Evolutionary conservation across 2,797 vertebrate species (phyloP).

Genomic region (Rhyacichthys aspro): DNA sequence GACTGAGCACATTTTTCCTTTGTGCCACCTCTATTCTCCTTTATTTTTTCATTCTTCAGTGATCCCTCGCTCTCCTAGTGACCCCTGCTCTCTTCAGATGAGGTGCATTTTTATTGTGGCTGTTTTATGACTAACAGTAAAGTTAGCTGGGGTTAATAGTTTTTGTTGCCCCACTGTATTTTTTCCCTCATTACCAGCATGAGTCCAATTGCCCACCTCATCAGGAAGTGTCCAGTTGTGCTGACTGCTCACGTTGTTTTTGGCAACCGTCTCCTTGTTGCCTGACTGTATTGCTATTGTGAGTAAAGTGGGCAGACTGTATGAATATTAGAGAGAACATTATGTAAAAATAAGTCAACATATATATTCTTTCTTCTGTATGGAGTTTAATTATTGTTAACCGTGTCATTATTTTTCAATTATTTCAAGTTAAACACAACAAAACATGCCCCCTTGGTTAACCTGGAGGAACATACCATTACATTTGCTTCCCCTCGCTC

Average conservation of each 20-base stretch:
- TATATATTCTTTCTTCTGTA: too few species aligned
- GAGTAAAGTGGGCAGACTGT: slow-evolving; percentile 32
- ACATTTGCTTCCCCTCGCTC: too few species aligned
- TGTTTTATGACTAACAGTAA: neutral
- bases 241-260: slow-evolving; percentile 41
- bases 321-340: slow-evolving; percentile 38
- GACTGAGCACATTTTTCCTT: slow-evolving; percentile 63
- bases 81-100: neutral
- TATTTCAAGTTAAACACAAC: too few species aligned
- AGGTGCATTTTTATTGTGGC: neutral
- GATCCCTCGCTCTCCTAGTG: slow-evolving; percentile 15
- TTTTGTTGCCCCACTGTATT: neutral
- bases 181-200: slow-evolving; percentile 18
- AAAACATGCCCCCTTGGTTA: too few species aligned
- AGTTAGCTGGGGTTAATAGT: neutral
- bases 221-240: slow-evolving; percentile 31
- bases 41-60: slow-evolving; percentile 31
- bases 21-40: slow-evolving; percentile 32
- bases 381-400: too few species aligned
- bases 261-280: slow-evolving; percentile 31
- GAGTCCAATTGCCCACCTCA: neutral
- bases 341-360: slow-evolving; percentile 14
- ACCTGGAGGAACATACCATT: too few species aligned
- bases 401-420: too few species aligned
- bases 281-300: slow-evolving; percentile 8